These are phyloP conservation scores for Pseudochirops corinnae DNA, from an alignment of 2,797 vertebrate species.

Conservation along the genomic window DNA sequence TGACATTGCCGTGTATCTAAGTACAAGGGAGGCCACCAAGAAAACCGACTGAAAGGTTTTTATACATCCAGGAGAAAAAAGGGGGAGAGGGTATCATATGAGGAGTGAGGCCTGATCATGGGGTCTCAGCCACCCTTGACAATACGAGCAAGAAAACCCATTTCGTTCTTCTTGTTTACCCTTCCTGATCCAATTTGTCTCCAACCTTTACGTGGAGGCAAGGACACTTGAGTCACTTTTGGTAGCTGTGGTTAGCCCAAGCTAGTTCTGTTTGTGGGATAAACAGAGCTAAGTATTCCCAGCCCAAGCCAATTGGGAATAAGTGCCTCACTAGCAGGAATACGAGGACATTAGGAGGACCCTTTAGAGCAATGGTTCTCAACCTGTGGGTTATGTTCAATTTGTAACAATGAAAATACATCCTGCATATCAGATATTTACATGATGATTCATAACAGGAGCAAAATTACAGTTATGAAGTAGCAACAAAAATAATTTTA, in stretches of 20 bases:
- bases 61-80: background rate
- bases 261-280: background rate
- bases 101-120: background rate
- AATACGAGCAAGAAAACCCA: background rate
- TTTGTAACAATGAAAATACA: no score
- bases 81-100: background rate
- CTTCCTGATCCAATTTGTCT: background rate
- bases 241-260: background rate
- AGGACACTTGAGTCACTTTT: background rate
- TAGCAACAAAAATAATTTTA: no score
- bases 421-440: no score
- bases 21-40: background rate
- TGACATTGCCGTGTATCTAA: background rate
- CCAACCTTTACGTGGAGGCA: background rate
- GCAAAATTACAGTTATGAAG: no score
- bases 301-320: background rate
- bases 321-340: background rate
- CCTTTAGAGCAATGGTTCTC: background rate
- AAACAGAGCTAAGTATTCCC: background rate
- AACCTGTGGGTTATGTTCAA: no score
- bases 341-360: background rate
- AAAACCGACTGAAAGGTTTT: background rate
- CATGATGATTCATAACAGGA: no score
- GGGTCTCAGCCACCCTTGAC: no score
- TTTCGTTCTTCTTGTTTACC: background rate